Percentiles rank a stretch among this genome's conserved stretches.
These are phyloP conservation scores for Ianthella basta DNA, from an alignment of 37 sponge, comb jelly and placozoan species.

Conservation along the genomic window DNA sequence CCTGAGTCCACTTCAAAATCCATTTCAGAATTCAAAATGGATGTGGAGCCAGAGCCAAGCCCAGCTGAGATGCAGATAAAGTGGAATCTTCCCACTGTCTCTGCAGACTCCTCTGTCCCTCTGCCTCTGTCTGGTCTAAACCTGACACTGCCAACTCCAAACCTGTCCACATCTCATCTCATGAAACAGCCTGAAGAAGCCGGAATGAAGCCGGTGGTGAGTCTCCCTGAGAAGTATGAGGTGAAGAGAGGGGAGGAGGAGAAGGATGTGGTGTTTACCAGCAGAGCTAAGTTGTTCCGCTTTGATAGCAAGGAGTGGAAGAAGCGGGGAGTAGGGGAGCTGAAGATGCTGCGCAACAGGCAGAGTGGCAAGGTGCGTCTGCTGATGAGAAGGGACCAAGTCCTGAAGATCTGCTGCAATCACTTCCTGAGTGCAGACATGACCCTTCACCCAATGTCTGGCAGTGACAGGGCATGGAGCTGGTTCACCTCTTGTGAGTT, in stretches of 20 bases:
- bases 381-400: conserved; percentile 91
- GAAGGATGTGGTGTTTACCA: conserved; percentile 46
- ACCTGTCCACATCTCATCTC: neutral
- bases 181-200: conserved; percentile 35
- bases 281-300: conserved; percentile 61
- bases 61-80: conserved; percentile 1
- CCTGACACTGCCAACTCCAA: neutral
- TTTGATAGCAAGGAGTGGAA: conserved; percentile 63
- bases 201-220: conserved; percentile 82
- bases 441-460: conserved; percentile 55
- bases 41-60: neutral
- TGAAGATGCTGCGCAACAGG: conserved; percentile 83
- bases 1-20: conserved; percentile 9
- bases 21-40: neutral
- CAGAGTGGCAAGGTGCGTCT: conserved; percentile 63
- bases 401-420: conserved; percentile 93
- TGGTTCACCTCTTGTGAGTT: conserved; percentile 88
- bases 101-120: neutral
- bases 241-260: conserved; percentile 66
- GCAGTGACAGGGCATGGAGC: conserved; percentile 63
- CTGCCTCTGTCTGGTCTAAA: neutral
- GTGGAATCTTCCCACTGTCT: neutral
- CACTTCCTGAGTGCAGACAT: conserved; percentile 83
- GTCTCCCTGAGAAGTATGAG: conserved; percentile 59
- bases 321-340: conserved; percentile 69